Conservation (phyloP, 2,113 vertebrate species). For the Neolamprologus cancellatus region DNA sequence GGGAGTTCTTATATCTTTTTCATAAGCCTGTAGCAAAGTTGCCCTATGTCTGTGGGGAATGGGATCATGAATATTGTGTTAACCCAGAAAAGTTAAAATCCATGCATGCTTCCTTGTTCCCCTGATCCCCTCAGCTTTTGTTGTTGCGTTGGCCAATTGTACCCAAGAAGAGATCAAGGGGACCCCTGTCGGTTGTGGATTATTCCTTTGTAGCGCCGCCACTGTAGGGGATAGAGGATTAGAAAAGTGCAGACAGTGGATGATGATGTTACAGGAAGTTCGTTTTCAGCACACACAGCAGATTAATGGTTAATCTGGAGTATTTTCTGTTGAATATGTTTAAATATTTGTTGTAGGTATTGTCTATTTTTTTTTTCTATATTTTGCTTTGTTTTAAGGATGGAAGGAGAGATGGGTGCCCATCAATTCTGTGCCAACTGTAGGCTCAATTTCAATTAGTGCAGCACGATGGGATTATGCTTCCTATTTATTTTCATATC, state of each 20-base stretch:
- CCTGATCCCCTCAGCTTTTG: constrained; percentile 63
- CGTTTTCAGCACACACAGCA: constrained; percentile 20
- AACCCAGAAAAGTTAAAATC: constrained; percentile 65
- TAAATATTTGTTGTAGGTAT: background rate
- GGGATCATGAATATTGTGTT: constrained; percentile 62
- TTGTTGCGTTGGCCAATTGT: constrained; percentile 65
- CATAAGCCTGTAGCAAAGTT: constrained; percentile 33
- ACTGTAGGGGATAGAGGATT: constrained; percentile 67
- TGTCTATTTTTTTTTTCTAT: background rate
- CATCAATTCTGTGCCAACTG: background rate
- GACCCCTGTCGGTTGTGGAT: constrained; percentile 65
- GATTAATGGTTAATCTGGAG: constrained; percentile 33
- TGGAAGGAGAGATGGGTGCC: background rate
- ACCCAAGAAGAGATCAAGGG: constrained; percentile 61
- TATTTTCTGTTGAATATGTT: constrained; percentile 7
- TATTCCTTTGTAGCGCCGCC: constrained; percentile 60
- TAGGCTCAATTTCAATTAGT: background rate
- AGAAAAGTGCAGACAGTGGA: constrained; percentile 60
- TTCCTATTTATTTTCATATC: background rate
- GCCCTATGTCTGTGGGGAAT: constrained; percentile 52
- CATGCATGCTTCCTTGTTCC: constrained; percentile 59
- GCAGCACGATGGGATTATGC: background rate
- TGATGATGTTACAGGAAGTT: constrained; percentile 58
- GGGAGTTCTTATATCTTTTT: constrained; percentile 29
- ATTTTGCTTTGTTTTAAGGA: background rate